These are phyloP conservation scores for Ondatra zibethicus DNA, from an alignment of 2,113 vertebrate genomes.

Conservation along the genomic window DNA sequence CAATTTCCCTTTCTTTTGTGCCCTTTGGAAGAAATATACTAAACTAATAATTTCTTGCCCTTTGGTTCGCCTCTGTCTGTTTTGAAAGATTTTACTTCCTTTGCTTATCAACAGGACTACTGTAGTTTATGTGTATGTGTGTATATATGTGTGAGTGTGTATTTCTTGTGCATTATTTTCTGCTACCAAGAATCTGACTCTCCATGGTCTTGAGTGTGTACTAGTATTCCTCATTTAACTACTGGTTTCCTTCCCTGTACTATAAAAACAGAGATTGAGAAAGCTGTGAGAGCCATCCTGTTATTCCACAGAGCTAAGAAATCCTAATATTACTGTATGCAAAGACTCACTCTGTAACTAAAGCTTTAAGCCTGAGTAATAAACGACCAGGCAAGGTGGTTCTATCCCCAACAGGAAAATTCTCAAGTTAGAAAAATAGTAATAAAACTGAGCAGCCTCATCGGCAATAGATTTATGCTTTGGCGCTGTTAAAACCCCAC, in stretches of 20 bases:
- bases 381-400: conserved; percentile 69
- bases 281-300: not conserved
- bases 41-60: not conserved
- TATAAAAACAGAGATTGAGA: not conserved
- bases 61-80: not conserved
- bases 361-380: conserved; percentile 74
- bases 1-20: rapidly evolving
- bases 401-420: conserved; percentile 77
- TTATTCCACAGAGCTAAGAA: not conserved
- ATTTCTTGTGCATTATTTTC: not conserved
- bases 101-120: not conserved
- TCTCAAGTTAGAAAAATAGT: conserved; percentile 80
- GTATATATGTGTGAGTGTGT: too few species aligned
- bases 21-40: not conserved
- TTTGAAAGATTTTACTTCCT: not conserved
- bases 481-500: conserved; percentile 66
- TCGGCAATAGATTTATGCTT: conserved; percentile 80
- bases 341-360: conserved; percentile 43
- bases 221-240: not conserved
- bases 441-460: conserved; percentile 76
- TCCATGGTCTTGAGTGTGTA: not conserved
- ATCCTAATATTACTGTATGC: not conserved
- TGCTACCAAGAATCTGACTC: not conserved
- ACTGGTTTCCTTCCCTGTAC: not conserved
- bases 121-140: not conserved